A percentile compares a stretch with the other conserved stretches of the same genome.
These are phyloP conservation scores for Aphidius gifuensis DNA, from an alignment of 1,140 invertebrate genomes.

Conservation along the genomic window DNA sequence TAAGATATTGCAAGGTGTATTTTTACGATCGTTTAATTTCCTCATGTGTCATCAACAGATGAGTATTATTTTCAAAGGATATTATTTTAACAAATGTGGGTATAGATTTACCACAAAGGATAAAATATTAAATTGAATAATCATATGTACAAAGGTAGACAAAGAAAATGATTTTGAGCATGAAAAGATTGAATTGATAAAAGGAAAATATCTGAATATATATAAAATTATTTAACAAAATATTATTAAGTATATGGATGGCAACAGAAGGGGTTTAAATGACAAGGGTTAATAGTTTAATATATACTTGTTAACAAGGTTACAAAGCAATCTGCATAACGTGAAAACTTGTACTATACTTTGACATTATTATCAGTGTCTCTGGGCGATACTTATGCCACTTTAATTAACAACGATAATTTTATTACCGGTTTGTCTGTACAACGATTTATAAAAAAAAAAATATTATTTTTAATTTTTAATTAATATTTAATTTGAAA, in stretches of 20 bases:
- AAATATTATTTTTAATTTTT: background rate
- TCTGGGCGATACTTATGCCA: conserved; percentile 29
- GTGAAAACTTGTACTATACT: conserved; percentile 33
- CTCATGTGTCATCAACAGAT: no score
- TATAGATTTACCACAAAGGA: no score
- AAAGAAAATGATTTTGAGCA: no score
- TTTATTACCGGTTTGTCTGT: conserved; percentile 44
- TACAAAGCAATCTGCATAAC: conserved; percentile 58
- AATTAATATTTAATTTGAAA: no score
- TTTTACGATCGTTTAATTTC: background rate
- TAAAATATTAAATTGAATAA: no score
- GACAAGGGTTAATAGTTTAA: conserved; percentile 42
- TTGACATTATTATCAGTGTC: conserved; percentile 30
- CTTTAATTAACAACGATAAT: conserved; percentile 52
- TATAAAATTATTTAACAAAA: no score
- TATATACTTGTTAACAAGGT: conserved; percentile 54
- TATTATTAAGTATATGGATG: background rate
- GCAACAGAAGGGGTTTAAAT: conserved; percentile 23
- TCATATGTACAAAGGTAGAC: no score
- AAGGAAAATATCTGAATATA: no score
- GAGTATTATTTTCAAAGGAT: no score
- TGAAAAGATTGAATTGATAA: no score
- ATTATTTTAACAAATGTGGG: no score
- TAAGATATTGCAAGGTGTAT: background rate
- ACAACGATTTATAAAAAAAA: background rate